Base-by-base conservation (phyloP, 2,113 vertebrate species). In the Carassius carassius region DNA sequence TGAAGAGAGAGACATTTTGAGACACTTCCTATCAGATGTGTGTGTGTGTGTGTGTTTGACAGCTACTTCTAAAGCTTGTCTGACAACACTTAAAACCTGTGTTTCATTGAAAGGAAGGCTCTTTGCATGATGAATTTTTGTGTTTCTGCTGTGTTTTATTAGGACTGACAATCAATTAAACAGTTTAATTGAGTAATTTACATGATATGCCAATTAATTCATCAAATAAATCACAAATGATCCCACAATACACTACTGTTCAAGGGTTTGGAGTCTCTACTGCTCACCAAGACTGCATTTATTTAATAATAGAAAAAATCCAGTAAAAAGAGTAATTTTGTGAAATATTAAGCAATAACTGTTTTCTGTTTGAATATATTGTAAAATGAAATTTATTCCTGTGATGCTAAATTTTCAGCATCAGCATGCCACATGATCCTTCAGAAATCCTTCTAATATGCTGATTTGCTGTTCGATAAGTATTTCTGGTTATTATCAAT, bases 1-100 rank as follows among this genome's bases (percentile, higher is more conserved):
- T 35, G 29, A 56, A 35, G 16, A 60, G 54, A 37, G 76, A 78
- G 25, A 60, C 54, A 37, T 77, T 77, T 77, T 32, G 16, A 77
- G 49, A 77, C 9, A 19, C 25, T 51, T 74, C 49, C 70, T 47
- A 23, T 23, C 70, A 47, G 4, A 44, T 44, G 2, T 29, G 29
- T 29, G 29, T 29, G 23, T 65, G 62, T 65, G 54, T 51, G 29
- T 58, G 37, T 41, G 76, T 78, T 60, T 41, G 51, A 58, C 75
- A 77, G 32, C 19, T 77, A 32, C 29, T 56, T 32, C 51, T 58
- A 73, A 25, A 73, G 21, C 23, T 0, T 14, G 62, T 65, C 23
- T 23, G 51, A 77, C 5, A 17, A 58, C 67, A 41, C 67, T 65
- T 65, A 37, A 70, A 70, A 21, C 32, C 32, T 70, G 17, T 37